Percentiles rank a stretch among this genome's conserved stretches.
Conservation (phyloP, 2,888 invertebrate genomes). For the Terebella lapidaria region DNA sequence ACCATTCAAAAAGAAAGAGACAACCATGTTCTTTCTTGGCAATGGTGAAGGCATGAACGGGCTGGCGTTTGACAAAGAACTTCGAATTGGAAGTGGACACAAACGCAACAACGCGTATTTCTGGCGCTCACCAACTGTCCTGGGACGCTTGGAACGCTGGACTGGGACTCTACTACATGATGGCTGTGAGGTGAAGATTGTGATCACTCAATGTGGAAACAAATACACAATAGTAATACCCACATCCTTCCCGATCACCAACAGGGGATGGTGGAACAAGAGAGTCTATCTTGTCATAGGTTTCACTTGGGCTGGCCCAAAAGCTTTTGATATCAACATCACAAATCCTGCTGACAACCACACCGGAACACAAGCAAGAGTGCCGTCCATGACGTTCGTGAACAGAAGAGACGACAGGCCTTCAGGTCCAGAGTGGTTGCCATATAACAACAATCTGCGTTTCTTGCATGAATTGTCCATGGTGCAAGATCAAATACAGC, state of each 20-base stretch:
- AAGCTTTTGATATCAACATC: background rate
- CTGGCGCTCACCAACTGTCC: background rate
- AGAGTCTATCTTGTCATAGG: background rate
- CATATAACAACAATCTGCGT: no score
- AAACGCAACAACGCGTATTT: background rate
- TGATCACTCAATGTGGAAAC: background rate
- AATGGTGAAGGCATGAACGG: background rate
- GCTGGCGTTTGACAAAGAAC: background rate
- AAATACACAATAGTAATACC: background rate
- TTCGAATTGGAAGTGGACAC: background rate
- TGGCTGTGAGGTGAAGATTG: background rate
- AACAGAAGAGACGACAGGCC: no score
- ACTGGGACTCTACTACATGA: background rate
- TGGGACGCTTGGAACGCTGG: background rate
- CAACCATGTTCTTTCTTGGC: conserved; percentile 1
- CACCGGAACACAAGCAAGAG: no score
- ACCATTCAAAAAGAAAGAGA: conserved; percentile 7
- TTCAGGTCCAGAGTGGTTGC: no score
- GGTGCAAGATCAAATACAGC: no score
- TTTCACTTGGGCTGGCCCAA: background rate
- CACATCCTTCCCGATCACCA: background rate
- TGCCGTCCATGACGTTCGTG: no score
- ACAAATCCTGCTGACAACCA: no score
- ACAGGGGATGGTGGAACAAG: background rate
- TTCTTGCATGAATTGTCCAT: no score